A percentile compares a stretch with the other conserved stretches of the same genome.
Evolutionary conservation across 2,888 invertebrate species (phyloP).

Genomic region (Sarcophaga rosellei): DNA sequence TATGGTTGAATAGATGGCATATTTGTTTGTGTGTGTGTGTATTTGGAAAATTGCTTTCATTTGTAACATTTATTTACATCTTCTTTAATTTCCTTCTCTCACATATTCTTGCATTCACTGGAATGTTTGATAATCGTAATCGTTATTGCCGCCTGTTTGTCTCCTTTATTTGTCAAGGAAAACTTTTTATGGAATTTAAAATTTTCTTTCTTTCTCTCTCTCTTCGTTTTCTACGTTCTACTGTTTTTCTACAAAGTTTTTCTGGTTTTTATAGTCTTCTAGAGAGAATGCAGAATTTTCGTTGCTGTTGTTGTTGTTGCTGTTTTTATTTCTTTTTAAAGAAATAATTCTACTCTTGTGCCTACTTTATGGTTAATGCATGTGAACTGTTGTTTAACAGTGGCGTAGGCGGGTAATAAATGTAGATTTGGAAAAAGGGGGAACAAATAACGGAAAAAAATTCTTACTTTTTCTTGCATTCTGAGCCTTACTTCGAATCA

Average conservation of each 20-base stretch:
- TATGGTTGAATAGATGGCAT: not conserved
- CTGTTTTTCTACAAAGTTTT: constrained; percentile 44
- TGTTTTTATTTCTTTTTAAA: constrained; percentile 22
- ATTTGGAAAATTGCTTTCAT: constrained; percentile 65
- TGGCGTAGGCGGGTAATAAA: not conserved
- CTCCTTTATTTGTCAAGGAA: constrained; percentile 62
- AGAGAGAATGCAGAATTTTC: constrained; percentile 29
- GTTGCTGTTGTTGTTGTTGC: constrained; percentile 14
- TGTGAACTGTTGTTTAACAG: not conserved
- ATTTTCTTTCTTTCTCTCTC: not conserved
- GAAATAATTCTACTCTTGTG: constrained; percentile 55
- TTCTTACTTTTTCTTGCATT: no score
- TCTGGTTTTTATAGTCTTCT: constrained; percentile 38
- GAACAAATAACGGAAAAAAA: not conserved
- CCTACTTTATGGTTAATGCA: constrained; percentile 52
- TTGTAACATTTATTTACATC: constrained; percentile 59
- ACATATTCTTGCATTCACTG: constrained; percentile 18
- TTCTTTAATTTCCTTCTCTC: constrained; percentile 33
- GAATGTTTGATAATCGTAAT: constrained; percentile 55
- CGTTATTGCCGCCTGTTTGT: constrained; percentile 58
- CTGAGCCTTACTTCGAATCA: no score
- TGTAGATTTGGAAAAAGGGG: not conserved
- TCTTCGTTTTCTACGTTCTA: not conserved
- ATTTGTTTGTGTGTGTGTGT: constrained; percentile 45
- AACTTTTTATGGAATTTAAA: constrained; percentile 34